A percentile compares a stretch with the other conserved stretches of the same genome.
Evolutionary conservation across 2,113 vertebrate species (phyloP).

Genomic region (Dipodomys merriami): DNA sequence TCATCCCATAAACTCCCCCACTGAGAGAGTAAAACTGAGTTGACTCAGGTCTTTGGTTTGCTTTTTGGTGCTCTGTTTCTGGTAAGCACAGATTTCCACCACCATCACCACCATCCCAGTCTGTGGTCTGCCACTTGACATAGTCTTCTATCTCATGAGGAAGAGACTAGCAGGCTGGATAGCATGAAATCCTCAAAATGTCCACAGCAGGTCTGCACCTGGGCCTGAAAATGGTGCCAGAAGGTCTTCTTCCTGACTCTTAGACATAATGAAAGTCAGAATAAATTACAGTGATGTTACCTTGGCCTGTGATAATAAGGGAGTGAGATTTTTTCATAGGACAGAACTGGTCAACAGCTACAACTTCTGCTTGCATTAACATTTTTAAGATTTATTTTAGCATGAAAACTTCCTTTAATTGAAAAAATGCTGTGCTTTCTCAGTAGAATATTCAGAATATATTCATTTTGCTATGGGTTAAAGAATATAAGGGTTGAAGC

Average conservation of each 20-base stretch:
- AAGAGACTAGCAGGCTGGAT: neutral
- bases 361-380: neutral
- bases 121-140: constrained; percentile 22
- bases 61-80: constrained; percentile 68
- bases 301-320: neutral
- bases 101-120: neutral
- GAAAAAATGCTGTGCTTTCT: neutral
- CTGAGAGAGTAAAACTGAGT: constrained; percentile 54
- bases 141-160: constrained; percentile 38
- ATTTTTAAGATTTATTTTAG: neutral
- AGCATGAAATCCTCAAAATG: constrained; percentile 28
- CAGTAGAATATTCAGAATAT: neutral
- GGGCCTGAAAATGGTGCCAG: neutral
- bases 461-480: neutral
- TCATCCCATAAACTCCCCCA: constrained; percentile 45
- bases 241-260: constrained; percentile 5
- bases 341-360: constrained; percentile 10
- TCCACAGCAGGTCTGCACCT: neutral
- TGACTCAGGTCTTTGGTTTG: constrained; percentile 66
- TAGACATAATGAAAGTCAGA: neutral
- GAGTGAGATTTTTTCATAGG: neutral
- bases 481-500: no score
- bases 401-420: neutral
- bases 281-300: neutral
- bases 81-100: constrained; percentile 53